Evolutionary conservation across 2,113 vertebrate species (phyloP).

Genomic region (Ptilonorhynchus violaceus): DNA sequence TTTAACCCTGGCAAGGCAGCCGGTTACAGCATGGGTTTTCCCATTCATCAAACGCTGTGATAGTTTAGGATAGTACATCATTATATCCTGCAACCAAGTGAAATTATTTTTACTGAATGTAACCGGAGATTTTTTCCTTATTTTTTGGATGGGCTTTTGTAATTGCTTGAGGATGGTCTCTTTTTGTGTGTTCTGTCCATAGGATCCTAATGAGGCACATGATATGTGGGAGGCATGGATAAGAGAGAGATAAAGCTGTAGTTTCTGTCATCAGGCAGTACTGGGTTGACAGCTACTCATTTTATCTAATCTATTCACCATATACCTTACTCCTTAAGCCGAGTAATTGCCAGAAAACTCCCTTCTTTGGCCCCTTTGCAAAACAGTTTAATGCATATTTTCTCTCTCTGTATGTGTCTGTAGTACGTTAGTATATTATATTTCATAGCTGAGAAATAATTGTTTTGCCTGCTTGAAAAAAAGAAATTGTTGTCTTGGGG

Average conservation of each 20-base stretch:
- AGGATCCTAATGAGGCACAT: constrained; percentile 6
- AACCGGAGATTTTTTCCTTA: neutral
- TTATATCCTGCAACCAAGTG: neutral
- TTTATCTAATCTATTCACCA: constrained; percentile 38
- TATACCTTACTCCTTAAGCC: neutral
- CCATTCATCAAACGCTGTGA: neutral
- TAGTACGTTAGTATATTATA: neutral
- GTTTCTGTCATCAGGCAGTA: constrained; percentile 29
- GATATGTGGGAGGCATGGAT: constrained; percentile 18
- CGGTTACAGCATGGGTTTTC: neutral
- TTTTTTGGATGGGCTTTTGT: neutral
- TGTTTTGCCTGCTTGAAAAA: neutral
- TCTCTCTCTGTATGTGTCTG: neutral
- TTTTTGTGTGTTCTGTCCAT: neutral
- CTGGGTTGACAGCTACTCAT: constrained; percentile 26
- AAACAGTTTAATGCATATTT: neutral
- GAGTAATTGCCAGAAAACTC: constrained; percentile 10
- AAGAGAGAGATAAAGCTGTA: constrained; percentile 35
- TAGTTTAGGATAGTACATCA: neutral
- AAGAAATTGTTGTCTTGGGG: neutral
- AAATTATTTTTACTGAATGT: neutral
- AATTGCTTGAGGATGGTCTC: neutral
- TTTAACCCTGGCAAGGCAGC: neutral
- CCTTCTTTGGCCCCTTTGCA: neutral
- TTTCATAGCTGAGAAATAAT: neutral